Conservation (phyloP, 2,797 vertebrate genomes). For the Otolemur crassicaudatus region DNA sequence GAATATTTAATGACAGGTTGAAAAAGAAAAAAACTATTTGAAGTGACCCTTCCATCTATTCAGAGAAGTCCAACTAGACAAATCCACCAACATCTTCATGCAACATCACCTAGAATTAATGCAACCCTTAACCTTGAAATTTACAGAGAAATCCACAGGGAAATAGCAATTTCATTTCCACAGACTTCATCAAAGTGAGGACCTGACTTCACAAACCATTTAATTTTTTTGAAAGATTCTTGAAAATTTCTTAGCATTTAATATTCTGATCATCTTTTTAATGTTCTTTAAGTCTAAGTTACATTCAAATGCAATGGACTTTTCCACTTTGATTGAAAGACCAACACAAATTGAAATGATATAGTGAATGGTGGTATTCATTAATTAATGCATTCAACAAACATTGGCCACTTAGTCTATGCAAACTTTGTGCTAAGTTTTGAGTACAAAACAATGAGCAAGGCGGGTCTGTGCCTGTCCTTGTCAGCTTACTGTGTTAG, state of each 20-base stretch:
- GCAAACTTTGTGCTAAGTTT: neutral
- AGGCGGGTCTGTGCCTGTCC: neutral
- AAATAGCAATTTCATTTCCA: constrained; percentile 20
- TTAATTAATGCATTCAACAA: neutral
- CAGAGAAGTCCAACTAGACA: neutral
- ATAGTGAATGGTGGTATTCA: neutral
- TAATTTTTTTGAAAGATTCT: constrained; percentile 19
- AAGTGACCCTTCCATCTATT: neutral
- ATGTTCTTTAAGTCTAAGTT: neutral
- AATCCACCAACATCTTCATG: neutral
- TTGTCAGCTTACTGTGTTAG: neutral
- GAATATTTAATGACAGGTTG: neutral
- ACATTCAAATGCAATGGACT: neutral
- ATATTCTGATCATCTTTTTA: neutral
- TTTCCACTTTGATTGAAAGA: neutral
- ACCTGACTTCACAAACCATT: neutral
- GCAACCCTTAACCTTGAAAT: neutral
- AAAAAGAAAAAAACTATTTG: constrained; percentile 17
- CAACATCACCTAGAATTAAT: neutral
- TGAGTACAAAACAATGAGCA: neutral
- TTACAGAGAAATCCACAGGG: neutral
- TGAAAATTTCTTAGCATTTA: constrained; percentile 29
- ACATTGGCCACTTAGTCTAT: neutral
- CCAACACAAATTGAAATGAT: neutral
- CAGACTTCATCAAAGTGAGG: neutral